A percentile compares a stretch with the other conserved stretches of the same genome.
These are phyloP conservation scores for Romanogobio albipinnatus DNA, from an alignment of 2,113 vertebrate genomes.

Conservation along the genomic window DNA sequence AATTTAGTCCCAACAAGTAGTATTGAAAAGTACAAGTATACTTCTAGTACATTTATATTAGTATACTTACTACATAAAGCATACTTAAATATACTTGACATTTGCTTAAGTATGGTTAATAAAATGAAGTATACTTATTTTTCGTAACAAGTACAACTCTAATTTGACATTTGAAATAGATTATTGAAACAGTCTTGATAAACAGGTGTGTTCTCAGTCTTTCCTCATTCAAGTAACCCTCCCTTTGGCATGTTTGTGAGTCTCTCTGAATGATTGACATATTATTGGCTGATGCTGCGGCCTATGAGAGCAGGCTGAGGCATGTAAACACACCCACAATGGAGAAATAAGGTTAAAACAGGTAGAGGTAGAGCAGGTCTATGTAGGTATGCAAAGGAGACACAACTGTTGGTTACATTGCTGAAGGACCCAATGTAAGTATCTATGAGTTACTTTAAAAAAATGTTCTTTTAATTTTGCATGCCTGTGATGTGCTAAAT, in stretches of 20 bases:
- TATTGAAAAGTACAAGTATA: too few relatives aligned
- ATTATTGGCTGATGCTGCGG: not conserved
- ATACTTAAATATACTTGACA: too few relatives aligned
- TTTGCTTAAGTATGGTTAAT: too few relatives aligned
- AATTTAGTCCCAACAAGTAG: too few relatives aligned
- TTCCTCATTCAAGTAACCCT: not conserved
- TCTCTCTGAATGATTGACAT: not conserved
- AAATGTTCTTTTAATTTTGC: not conserved
- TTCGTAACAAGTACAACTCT: too few relatives aligned
- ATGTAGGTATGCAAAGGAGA: slow-evolving; percentile 1
- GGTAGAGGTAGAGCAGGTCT: not conserved
- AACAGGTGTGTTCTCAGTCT: not conserved
- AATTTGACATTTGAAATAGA: not conserved
- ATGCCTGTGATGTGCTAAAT: not conserved
- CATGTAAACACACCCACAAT: slow-evolving; percentile 43
- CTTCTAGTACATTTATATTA: too few relatives aligned
- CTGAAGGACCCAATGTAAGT: not conserved
- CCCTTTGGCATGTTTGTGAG: not conserved
- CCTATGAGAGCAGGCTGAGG: slow-evolving; percentile 50
- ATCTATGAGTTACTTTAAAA: not conserved
- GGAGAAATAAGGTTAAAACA: not conserved
- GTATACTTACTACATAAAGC: too few relatives aligned
- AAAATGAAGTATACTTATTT: too few relatives aligned
- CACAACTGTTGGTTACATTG: not conserved
- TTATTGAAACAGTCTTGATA: not conserved